Base-by-base conservation (phyloP, 2,797 vertebrate genomes). In the Crocodylus rhombifer region DNA sequence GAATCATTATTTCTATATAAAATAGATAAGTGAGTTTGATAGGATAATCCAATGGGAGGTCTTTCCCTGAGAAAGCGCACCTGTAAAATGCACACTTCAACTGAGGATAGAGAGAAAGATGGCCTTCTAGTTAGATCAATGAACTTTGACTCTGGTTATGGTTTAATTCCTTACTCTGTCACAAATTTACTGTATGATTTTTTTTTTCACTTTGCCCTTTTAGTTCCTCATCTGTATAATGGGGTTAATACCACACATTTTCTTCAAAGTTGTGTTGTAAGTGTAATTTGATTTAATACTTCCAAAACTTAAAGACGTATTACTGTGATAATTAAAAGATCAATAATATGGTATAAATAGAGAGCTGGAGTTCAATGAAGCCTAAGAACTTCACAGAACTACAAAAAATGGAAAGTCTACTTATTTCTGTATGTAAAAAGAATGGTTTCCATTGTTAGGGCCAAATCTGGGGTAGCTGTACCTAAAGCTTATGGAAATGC, bases 371-470 rank as follows among this genome's bases (percentile, higher is more conserved):
- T 77, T 28, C 77, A 82, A 25, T 61, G 67, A 87, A 55, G 16
- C 13, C 63, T 14, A 80, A 71, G 83, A 93, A 84, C 3, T 5
- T 81, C 0, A 78, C 16, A 69, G 86, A 80, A 84, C 75, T 80
- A 91, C 87, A 73, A 75, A 93, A 92, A 76, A 65, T 84, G 57
- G 56, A 67, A 86, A 82, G 26, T 57, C 67, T 69, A 23, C 33
- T 36, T 36, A 36, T 20, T 20, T 36, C n/a, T 69, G 67, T 80
- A 0, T 65, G 7, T 28, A n/a, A 86, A 36, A 74, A 78, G 5
- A 58, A 15, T 14, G 26, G 2, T n/a, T 14, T 69, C 86, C 25
- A 64, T 2, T 77, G 9, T 33, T 62, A 69, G 30, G 87, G 4
- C 15, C 58, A 79, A 1, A 75, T 77, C 61, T 62, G 56, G 30